Percentiles rank a stretch among this genome's conserved stretches.
Conservation (phyloP, 2,113 vertebrate genomes). For the Pogona vitticeps region DNA sequence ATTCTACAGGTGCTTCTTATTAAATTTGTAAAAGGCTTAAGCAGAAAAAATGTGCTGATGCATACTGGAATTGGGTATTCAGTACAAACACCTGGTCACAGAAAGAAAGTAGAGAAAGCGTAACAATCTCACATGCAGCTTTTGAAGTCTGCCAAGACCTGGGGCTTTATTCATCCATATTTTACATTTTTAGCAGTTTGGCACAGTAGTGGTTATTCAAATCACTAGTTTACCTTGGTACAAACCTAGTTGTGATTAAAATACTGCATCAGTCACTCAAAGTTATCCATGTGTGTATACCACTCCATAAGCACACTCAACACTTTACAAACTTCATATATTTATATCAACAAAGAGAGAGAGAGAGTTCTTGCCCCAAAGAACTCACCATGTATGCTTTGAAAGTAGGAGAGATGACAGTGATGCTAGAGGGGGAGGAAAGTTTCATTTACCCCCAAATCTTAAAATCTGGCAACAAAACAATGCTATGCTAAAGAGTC, state of each 20-base stretch:
- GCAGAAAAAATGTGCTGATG: conserved; percentile 63
- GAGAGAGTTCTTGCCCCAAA: no score
- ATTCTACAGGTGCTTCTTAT: conserved; percentile 74
- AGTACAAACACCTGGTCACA: conserved; percentile 52
- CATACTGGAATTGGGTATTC: conserved; percentile 47
- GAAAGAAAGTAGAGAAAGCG: conserved; percentile 4
- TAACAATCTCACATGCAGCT: background rate
- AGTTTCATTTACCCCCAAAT: no score
- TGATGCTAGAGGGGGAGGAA: no score
- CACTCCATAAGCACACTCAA: no score
- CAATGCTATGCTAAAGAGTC: no score
- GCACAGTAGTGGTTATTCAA: background rate
- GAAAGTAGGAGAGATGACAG: no score
- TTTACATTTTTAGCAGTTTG: background rate
- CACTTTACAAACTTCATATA: no score
- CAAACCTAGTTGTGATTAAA: background rate
- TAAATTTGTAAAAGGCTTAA: conserved; percentile 67
- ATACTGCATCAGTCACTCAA: no score
- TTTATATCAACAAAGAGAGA: no score
- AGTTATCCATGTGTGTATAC: no score
- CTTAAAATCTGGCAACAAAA: no score
- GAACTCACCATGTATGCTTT: no score
- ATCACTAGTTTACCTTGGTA: background rate
- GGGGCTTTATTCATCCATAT: background rate
- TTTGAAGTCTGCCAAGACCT: background rate